Evolutionary conservation across 2,113 vertebrate genomes (phyloP).

Genomic region (Leptobrachium leishanense): DNA sequence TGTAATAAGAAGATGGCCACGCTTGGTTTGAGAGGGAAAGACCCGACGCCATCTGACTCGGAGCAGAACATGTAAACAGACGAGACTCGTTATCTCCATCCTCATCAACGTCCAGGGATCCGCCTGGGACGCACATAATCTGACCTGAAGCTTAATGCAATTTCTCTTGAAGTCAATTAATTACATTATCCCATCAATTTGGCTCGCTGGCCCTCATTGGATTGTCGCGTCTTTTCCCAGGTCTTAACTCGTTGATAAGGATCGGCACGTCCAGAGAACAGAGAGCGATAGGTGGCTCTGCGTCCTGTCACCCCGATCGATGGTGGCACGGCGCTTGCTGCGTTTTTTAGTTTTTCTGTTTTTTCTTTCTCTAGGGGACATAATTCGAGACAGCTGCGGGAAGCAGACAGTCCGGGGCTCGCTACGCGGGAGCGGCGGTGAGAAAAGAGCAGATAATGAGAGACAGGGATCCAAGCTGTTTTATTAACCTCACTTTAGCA

Average conservation of each 20-base stretch:
- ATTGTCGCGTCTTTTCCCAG: slow-evolving; percentile 38
- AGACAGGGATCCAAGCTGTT: slow-evolving; percentile 46
- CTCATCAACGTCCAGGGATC: not conserved
- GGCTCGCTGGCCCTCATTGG: not conserved
- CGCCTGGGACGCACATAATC: not conserved
- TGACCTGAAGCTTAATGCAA: not conserved
- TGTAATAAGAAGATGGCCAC: too few species aligned
- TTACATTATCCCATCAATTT: slow-evolving; percentile 43
- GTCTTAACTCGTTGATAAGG: slow-evolving; percentile 37
- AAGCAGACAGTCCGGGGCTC: slow-evolving; percentile 2
- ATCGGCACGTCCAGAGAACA: slow-evolving; percentile 34
- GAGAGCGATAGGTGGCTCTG: slow-evolving; percentile 47
- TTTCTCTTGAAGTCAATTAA: slow-evolving; percentile 46
- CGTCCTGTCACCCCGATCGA: slow-evolving; percentile 37
- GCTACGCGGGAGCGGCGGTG: not conserved
- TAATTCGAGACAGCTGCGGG: slow-evolving; percentile 63
- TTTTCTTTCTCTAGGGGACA: not conserved
- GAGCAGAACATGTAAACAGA: not conserved
- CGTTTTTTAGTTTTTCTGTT: not conserved
- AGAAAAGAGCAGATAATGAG: slow-evolving; percentile 55
- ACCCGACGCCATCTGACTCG: too few species aligned
- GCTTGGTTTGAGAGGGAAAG: too few species aligned
- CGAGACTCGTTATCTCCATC: not conserved
- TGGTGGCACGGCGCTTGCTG: slow-evolving; percentile 38
- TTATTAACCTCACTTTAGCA: not conserved